A percentile compares a stretch with the other conserved stretches of the same genome.
phyloP scores from a whole-genome alignment of 1,140 invertebrate species.

The Cydia fagiglandana region DNA sequence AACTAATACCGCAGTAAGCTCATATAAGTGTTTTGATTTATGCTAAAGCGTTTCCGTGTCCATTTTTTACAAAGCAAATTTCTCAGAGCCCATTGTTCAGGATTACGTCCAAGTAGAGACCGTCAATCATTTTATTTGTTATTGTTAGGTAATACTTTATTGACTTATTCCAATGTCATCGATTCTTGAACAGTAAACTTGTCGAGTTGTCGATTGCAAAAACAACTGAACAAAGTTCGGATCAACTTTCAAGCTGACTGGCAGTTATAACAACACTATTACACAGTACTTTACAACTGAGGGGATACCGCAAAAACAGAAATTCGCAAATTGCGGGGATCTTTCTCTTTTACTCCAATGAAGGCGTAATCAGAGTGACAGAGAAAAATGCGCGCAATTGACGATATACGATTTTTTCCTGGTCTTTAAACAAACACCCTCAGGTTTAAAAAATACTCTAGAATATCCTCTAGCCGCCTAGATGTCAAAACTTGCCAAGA shows the following conservation, averaged over 20 bases:
- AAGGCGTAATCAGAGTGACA: no score
- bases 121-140: conserved; percentile 24
- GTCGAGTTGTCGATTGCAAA: conserved; percentile 30
- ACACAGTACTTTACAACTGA: conserved; percentile 50
- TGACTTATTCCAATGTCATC: conserved; percentile 27
- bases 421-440: conserved; percentile 53
- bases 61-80: not conserved
- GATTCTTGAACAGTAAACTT: conserved; percentile 20
- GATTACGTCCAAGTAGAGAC: not conserved
- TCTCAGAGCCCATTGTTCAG: conserved; percentile 10
- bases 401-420: no score
- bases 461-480: no score
- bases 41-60: not conserved
- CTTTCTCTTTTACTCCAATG: no score
- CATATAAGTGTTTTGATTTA: not conserved
- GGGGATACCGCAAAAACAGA: no score
- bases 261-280: conserved; percentile 41
- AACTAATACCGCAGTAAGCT: no score
- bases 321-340: no score
- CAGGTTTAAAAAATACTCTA: conserved; percentile 50
- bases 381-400: no score
- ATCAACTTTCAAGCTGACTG: conserved; percentile 27
- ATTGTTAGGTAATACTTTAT: conserved; percentile 24
- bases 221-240: conserved; percentile 23
- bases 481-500: no score